Base-by-base conservation (phyloP, 2,888 invertebrate genomes). In the Eupithecia exiguata region DNA sequence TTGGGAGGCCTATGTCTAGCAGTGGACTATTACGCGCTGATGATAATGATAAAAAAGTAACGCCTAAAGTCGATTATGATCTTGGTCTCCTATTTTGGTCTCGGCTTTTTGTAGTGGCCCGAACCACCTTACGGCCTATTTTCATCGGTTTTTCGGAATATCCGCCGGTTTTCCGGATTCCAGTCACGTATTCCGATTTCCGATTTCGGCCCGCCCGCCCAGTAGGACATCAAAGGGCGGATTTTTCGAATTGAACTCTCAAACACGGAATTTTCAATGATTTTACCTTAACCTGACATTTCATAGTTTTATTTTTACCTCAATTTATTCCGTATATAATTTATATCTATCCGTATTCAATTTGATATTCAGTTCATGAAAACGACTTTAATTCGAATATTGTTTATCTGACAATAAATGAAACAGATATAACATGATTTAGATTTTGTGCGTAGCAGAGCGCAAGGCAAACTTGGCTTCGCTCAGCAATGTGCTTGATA, bases 161-260 rank as follows among this genome's bases (percentile, higher is more conserved):
- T 35, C 18, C 62, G 9, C 18, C 30, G 9, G 30, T 62, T 62
- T 30, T 66, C 21, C n/a, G 21, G 40, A 38, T 66, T 40, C 65
- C 21, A 38, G 38, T 35, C 65, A 66, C 65, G 65, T 66, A 66
- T 40, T 38, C 65, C 38, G 65, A 66, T 66, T 36, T 66, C 65
- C 65, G 65, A 38, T 35, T 66, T 66, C 65, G 6, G 65, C 21
- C 40, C 36, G 53, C 53, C 53, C 53, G 21, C 21, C 21, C n/a
- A 40, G 35, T 7, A n/a, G 10, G 21, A 66, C 40, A 36, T 66
- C 65, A 66, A 66, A 66, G 65, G 35, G 62, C 62, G 62, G 35
- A 62, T 62, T 62, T 62, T 62, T 35, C 3, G 65, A 66, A 66
- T 40, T 66, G 21, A 66, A 66, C 35, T 18, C 25, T 58, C 58